Percentiles rank a stretch among this genome's conserved stretches.
Conservation (phyloP, 2,888 invertebrate species). For the Helleia helle region DNA sequence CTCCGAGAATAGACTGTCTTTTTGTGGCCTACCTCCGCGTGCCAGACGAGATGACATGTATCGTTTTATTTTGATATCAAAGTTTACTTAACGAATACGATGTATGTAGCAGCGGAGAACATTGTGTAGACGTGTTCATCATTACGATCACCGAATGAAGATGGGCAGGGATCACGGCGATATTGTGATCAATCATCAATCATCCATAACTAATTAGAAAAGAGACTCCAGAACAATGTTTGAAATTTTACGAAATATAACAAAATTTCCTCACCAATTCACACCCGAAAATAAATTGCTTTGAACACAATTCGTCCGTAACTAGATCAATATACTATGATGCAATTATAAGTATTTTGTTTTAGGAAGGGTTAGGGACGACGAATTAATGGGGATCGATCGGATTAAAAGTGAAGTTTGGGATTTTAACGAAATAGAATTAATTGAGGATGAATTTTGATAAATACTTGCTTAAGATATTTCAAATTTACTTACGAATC, state of each 20-base stretch:
- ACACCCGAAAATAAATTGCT: slow-evolving; percentile 21
- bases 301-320: slow-evolving; percentile 27
- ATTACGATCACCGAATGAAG: too few species aligned
- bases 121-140: too few species aligned
- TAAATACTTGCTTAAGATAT: slow-evolving; percentile 26
- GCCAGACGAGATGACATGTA: slow-evolving; percentile 1
- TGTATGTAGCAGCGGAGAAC: neutral
- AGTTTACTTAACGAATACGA: slow-evolving; percentile 1
- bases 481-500: slow-evolving; percentile 23
- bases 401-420: slow-evolving; percentile 58
- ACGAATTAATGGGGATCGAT: slow-evolving; percentile 47
- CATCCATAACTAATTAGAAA: neutral
- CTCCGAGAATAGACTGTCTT: slow-evolving; percentile 27
- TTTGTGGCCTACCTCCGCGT: slow-evolving; percentile 15
- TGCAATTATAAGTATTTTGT: slow-evolving; percentile 53
- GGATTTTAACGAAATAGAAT: slow-evolving; percentile 55
- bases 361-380: slow-evolving; percentile 34
- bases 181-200: neutral
- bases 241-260: too few species aligned
- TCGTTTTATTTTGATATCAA: slow-evolving; percentile 2
- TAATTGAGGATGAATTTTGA: slow-evolving; percentile 48
- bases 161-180: too few species aligned
- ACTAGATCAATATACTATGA: slow-evolving; percentile 62
- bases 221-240: slow-evolving; percentile 12
- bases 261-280: slow-evolving; percentile 20